Base-by-base conservation (phyloP, 2,888 invertebrate genomes). In the Aphodius sticticus region DNA sequence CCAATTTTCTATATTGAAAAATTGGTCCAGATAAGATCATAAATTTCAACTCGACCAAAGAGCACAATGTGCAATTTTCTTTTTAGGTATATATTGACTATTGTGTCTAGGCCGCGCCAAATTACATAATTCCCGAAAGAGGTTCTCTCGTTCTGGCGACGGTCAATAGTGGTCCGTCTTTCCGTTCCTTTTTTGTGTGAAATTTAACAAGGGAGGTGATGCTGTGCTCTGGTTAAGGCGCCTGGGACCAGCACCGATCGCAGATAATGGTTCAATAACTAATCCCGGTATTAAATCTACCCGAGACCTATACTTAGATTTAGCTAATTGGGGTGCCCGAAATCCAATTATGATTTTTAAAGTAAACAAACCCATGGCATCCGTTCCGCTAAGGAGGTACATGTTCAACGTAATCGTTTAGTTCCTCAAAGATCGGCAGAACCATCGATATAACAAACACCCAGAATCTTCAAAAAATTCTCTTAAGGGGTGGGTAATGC, bases 201-300 rank as follows among this genome's bases (percentile, higher is more conserved):
- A 70, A 75, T 79, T 76, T 78, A 80, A 78, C 78, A 76, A 79
- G 76, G 75, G 76, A 80, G 78, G 80, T 80, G 78, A 77, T 78
- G 78, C 78, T 77, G 70, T 77, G 80, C 81, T 81, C 81, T 5
- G 83, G 82, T 79, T 82, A 82, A 87, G 88, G 87, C 87, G 88
- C 87, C 87, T 87, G 79, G 82, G 77, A 81, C 83, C 84, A 83
- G 84, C 86, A 85, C 86, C 86, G 86, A 87, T 86, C 85, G 81
- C 84, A 86, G 86, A 87, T 87, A 87, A 88, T 87, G 83, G 87
- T 87, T 87, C 87, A 88, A 88, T 88, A 87, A 87, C 87, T 87
- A 87, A 87, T 87, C 87, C 85, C 84, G 83, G 84, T 84, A 87
- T 87, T 87, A 86, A 87, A 86, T 84, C 84, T 84, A 83, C 82